These are phyloP conservation scores for Enteromius mattozi DNA, from an alignment of 2,797 vertebrate genomes.

Conservation along the genomic window DNA sequence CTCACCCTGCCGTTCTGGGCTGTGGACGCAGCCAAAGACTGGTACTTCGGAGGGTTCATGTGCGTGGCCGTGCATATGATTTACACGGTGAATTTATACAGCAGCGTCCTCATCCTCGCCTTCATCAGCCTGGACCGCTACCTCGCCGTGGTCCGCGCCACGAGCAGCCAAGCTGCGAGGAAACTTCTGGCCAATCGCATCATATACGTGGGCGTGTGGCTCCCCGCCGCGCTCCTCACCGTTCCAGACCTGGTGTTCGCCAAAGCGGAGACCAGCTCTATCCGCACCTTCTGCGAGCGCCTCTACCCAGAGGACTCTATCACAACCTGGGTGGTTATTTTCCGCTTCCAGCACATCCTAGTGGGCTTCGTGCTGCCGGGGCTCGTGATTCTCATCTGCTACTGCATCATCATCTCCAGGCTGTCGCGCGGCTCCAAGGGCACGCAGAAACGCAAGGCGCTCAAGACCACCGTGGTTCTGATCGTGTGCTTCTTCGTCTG, in stretches of 20 bases:
- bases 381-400: constrained; percentile 91
- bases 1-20: constrained; percentile 97
- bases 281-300: constrained; percentile 84
- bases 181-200: constrained; percentile 90
- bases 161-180: constrained; percentile 88
- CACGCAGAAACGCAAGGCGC: constrained; percentile 92
- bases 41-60: constrained; percentile 88
- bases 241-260: constrained; percentile 93
- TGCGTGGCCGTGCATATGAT: constrained; percentile 93
- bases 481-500: constrained; percentile 96
- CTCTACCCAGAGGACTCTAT: constrained; percentile 81
- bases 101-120: constrained; percentile 96
- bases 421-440: constrained; percentile 91
- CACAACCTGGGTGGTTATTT: constrained; percentile 84
- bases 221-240: constrained; percentile 87
- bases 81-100: constrained; percentile 96
- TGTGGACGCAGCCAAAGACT: constrained; percentile 87
- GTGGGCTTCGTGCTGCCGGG: constrained; percentile 93
- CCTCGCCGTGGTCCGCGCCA: constrained; percentile 94
- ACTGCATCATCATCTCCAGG: constrained; percentile 93
- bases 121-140: constrained; percentile 98
- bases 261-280: constrained; percentile 74
- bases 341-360: constrained; percentile 91
- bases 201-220: constrained; percentile 88
- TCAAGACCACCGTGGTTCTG: constrained; percentile 93